Conservation (phyloP, 2,113 vertebrate genomes). For the Stictonetta naevosa region DNA sequence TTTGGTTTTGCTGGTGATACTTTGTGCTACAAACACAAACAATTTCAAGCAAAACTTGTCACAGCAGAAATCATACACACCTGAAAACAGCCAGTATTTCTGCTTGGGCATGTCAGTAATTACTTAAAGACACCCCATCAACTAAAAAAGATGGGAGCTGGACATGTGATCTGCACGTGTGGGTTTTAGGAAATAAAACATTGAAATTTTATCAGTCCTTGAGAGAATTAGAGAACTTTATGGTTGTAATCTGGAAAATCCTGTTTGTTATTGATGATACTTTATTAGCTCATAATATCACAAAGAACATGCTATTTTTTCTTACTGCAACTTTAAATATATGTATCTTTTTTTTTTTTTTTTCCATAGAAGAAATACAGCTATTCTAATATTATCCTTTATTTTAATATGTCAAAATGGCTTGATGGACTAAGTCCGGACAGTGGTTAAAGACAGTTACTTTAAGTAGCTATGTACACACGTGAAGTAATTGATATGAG, state of each 20-base stretch:
- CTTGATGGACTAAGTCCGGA: neutral
- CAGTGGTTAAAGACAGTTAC: neutral
- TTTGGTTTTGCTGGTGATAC: neutral
- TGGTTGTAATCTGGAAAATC: neutral
- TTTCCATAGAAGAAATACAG: neutral
- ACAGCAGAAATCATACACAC: neutral
- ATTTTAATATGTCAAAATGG: neutral
- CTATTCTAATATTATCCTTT: neutral
- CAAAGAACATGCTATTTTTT: neutral
- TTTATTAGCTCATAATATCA: neutral
- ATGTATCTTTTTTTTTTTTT: neutral
- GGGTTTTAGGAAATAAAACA: rapidly evolving
- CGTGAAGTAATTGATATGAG: neutral
- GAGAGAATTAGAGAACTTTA: neutral
- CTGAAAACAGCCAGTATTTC: neutral
- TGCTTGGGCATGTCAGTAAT: neutral
- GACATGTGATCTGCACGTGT: neutral
- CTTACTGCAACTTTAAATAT: neutral
- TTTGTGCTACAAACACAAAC: neutral
- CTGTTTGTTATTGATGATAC: neutral
- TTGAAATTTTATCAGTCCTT: neutral
- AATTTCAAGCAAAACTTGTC: neutral
- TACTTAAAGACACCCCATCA: neutral
- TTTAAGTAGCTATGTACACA: neutral
- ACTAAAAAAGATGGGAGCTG: neutral